Percentiles rank a stretch among this genome's conserved stretches.
Conservation (phyloP, 2,888 invertebrate species). For the Scaptomyza cyrtandrae region DNA sequence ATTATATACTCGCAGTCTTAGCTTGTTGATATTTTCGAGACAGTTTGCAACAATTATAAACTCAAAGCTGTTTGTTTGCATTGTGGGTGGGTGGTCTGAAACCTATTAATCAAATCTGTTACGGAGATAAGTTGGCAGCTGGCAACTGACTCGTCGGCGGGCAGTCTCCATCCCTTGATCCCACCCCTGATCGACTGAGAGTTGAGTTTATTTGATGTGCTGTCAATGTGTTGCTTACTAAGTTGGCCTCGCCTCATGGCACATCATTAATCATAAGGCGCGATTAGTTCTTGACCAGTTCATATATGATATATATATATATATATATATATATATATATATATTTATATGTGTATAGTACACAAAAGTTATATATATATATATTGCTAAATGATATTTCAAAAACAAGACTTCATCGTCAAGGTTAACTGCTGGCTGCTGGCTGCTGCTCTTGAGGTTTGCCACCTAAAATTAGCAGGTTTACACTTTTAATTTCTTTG, state of each 20-base stretch:
- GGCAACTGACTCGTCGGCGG: constrained; percentile 12
- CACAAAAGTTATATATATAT: background rate
- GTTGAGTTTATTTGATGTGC: constrained; percentile 46
- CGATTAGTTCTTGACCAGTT: constrained; percentile 36
- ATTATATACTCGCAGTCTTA: too few relatives aligned
- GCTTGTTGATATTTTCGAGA: constrained; percentile 20
- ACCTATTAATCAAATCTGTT: constrained; percentile 71
- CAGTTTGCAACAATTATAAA: constrained; percentile 51
- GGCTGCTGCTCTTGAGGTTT: too few relatives aligned
- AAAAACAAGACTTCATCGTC: constrained; percentile 11
- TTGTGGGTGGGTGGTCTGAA: constrained; percentile 70
- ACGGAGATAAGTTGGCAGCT: constrained; percentile 47
- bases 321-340: constrained; percentile 1
- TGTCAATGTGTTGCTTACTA: constrained; percentile 58
- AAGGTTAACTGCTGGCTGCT: constrained; percentile 8
- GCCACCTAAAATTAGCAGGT: constrained; percentile 56
- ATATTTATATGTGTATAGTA: background rate
- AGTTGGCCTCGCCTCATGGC: constrained; percentile 31
- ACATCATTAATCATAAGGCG: constrained; percentile 62
- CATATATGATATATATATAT: background rate
- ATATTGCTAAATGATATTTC: constrained; percentile 68
- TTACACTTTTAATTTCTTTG: constrained; percentile 74
- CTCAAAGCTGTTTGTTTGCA: constrained; percentile 29
- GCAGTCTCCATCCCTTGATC: constrained; percentile 8
- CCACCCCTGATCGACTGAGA: background rate